phyloP scores from a whole-genome alignment of 1,140 invertebrate genomes.

The Dolichoris vasculosae region DNA sequence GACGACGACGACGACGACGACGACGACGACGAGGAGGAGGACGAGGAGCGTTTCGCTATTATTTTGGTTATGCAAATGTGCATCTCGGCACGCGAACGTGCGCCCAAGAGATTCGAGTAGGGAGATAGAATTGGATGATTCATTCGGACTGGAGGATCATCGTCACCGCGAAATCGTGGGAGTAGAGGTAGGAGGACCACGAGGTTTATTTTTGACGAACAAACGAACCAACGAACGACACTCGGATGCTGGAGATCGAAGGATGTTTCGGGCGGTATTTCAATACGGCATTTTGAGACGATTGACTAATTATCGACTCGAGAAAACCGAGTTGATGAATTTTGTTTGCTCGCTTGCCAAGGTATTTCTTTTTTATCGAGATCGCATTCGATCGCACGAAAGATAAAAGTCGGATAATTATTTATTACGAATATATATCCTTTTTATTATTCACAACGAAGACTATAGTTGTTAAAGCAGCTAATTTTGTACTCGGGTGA shows the following conservation, averaged over 20 bases:
- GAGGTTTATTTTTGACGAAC: not conserved
- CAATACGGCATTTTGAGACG: not conserved
- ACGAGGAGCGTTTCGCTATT: constrained; percentile 34
- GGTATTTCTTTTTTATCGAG: not conserved
- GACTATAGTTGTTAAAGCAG: no score
- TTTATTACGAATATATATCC: no score
- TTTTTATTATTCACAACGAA: no score
- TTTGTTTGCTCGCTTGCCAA: no score
- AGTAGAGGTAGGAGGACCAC: not conserved
- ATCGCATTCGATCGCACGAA: not conserved
- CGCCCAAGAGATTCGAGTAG: not conserved
- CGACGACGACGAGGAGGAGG: no score
- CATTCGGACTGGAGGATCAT: constrained; percentile 13
- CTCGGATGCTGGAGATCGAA: not conserved
- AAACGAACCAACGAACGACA: not conserved
- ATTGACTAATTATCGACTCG: not conserved
- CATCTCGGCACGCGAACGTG: constrained; percentile 38
- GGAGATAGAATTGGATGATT: not conserved
- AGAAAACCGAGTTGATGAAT: not conserved
- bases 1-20: not conserved
- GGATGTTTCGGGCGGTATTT: not conserved
- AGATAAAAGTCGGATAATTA: not conserved
- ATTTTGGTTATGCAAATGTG: constrained; percentile 52
- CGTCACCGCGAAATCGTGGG: not conserved
- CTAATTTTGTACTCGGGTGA: no score